Evolutionary conservation across 2,797 vertebrate species (phyloP).

Genomic region (Tapirus indicus): DNA sequence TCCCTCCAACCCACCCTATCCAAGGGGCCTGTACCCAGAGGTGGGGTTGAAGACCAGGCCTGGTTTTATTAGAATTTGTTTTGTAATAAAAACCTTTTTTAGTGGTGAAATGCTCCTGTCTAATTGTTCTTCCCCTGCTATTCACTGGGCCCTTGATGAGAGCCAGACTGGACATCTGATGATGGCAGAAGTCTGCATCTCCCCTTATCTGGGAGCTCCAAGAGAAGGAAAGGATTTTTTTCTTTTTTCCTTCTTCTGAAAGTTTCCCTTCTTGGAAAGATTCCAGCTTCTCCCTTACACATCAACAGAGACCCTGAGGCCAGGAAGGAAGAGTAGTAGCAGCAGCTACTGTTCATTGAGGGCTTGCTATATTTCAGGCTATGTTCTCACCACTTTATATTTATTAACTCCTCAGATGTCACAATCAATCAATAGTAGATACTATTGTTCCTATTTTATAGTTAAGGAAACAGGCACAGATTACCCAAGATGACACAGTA

Average conservation of each 20-base stretch:
- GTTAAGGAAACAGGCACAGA: constrained; percentile 16
- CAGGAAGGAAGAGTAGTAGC: not conserved
- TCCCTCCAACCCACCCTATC: not conserved
- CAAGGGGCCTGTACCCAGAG: constrained; percentile 41
- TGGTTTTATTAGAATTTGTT: constrained; percentile 79
- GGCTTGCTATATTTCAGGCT: not conserved
- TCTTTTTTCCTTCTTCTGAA: not conserved
- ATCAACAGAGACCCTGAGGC: not conserved
- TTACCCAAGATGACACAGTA: not conserved
- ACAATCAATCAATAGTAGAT: not conserved
- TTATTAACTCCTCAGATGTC: constrained; percentile 14
- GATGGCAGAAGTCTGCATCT: constrained; percentile 10
- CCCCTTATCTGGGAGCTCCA: not conserved
- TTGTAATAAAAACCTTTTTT: constrained; percentile 83
- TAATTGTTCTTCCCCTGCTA: constrained; percentile 67
- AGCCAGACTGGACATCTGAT: not conserved
- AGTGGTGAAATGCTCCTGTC: constrained; percentile 71
- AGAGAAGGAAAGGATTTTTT: not conserved
- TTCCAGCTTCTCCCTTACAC: not conserved
- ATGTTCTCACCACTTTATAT: constrained; percentile 9
- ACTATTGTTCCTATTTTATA: constrained; percentile 14
- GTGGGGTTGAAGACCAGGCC: constrained; percentile 65
- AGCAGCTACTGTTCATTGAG: not conserved
- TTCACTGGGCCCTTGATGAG: constrained; percentile 3
- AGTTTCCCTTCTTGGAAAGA: constrained; percentile 3